Percentiles rank a stretch among this genome's conserved stretches.
Evolutionary conservation across 2,888 invertebrate species (phyloP).

Genomic region (Hanleya hanleyi): DNA sequence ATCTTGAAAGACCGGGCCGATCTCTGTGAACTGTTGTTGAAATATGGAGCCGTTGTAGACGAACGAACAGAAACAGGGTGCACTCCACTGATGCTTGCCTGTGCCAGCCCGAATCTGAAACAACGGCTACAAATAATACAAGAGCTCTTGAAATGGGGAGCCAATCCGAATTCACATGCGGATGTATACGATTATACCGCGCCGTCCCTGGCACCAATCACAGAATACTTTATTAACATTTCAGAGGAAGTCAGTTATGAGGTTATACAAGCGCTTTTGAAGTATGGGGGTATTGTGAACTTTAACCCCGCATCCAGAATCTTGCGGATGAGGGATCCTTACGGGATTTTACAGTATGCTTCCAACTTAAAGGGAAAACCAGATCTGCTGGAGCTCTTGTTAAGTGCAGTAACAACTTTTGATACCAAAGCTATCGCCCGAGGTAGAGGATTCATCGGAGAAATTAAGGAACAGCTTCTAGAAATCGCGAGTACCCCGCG

Average conservation of each 20-base stretch:
- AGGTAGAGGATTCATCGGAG: constrained; percentile 80
- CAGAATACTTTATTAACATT: constrained; percentile 83
- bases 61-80: constrained; percentile 71
- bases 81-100: constrained; percentile 73
- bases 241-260: constrained; percentile 79
- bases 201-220: constrained; percentile 83
- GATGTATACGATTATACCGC: constrained; percentile 76
- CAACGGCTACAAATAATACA: constrained; percentile 59
- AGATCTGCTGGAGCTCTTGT: constrained; percentile 79
- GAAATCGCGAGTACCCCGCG: constrained; percentile 65
- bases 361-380: constrained; percentile 78
- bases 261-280: constrained; percentile 81
- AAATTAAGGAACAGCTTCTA: constrained; percentile 81
- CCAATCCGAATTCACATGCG: constrained; percentile 74
- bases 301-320: constrained; percentile 75
- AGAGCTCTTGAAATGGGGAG: constrained; percentile 62
- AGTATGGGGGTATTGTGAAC: constrained; percentile 80
- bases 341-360: constrained; percentile 86
- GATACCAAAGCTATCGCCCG: constrained; percentile 87
- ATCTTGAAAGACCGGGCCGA: constrained; percentile 77
- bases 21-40: constrained; percentile 69
- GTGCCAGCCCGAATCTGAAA: constrained; percentile 61
- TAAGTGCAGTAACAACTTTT: constrained; percentile 85
- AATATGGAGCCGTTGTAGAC: constrained; percentile 75
- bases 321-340: constrained; percentile 78